These are phyloP conservation scores for Poeciliopsis infans DNA, from an alignment of 2,797 vertebrate genomes.

Conservation along the genomic window DNA sequence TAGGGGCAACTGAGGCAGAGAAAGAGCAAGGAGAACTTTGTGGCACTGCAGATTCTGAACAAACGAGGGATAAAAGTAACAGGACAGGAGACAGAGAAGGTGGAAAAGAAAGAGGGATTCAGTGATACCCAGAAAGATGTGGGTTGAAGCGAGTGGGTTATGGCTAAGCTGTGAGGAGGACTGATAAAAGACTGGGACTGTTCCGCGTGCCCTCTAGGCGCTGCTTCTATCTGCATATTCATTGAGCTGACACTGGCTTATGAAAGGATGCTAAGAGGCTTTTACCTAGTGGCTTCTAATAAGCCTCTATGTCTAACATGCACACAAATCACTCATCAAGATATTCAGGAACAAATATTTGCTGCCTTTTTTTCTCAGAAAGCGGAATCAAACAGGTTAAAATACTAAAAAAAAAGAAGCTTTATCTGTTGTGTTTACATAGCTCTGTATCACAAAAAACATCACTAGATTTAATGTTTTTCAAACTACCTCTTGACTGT, in stretches of 20 bases:
- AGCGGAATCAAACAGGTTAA: slow-evolving; percentile 17
- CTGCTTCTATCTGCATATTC: slow-evolving; percentile 74
- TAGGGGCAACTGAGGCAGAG: slow-evolving; percentile 25
- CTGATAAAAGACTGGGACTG: slow-evolving; percentile 72
- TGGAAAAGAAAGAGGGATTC: slow-evolving; percentile 19
- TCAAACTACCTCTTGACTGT: slow-evolving; percentile 30
- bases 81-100: slow-evolving; percentile 13
- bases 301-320: slow-evolving; percentile 50
- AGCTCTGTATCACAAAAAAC: slow-evolving; percentile 11
- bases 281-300: slow-evolving; percentile 71
- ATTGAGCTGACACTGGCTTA: slow-evolving; percentile 69
- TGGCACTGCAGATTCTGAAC: slow-evolving; percentile 5
- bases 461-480: slow-evolving; percentile 8
- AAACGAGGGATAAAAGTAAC: slow-evolving; percentile 28
- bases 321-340: slow-evolving; percentile 51
- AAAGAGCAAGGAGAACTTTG: slow-evolving; percentile 22
- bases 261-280: slow-evolving; percentile 72
- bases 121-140: slow-evolving; percentile 42
- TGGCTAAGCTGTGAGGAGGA: slow-evolving; percentile 44
- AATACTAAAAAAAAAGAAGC: slow-evolving; percentile 11
- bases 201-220: slow-evolving; percentile 69
- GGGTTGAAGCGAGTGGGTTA: slow-evolving; percentile 54
- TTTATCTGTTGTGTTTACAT: slow-evolving; percentile 12
- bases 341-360: slow-evolving; percentile 3
- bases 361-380: slow-evolving; percentile 7